phyloP scores from a whole-genome alignment of 2,797 vertebrate genomes.

The Myotis pilosus region DNA sequence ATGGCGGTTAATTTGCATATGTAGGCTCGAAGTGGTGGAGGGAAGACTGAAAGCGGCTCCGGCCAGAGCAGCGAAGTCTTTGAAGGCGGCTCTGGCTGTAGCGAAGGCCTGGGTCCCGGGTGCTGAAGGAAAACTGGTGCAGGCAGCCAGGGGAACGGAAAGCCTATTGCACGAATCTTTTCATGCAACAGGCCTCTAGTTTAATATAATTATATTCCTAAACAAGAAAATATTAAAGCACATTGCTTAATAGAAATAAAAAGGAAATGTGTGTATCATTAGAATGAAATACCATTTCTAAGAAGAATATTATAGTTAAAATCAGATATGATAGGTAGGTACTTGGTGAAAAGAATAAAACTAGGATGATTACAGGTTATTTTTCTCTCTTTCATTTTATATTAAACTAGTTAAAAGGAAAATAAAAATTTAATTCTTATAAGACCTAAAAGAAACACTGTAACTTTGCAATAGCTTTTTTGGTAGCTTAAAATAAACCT shows the following conservation, averaged over 20 bases:
- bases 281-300: not conserved
- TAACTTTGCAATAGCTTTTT: not conserved
- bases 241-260: not conserved
- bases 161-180: no score
- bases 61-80: accelerated
- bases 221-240: not conserved
- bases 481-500: not conserved
- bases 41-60: no score
- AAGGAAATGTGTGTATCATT: not conserved
- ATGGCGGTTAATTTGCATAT: no score
- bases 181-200: no score
- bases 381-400: not conserved
- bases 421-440: not conserved
- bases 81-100: no score
- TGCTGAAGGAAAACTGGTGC: no score
- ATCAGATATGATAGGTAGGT: not conserved
- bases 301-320: not conserved
- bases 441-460: not conserved
- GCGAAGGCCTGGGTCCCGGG: no score
- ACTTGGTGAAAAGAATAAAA: not conserved
- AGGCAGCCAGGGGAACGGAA: no score
- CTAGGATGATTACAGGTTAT: not conserved
- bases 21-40: no score
- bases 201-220: not conserved
- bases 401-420: not conserved